Base-by-base conservation (phyloP, 1,140 invertebrate genomes). In the Drosophila trapezifrons region DNA sequence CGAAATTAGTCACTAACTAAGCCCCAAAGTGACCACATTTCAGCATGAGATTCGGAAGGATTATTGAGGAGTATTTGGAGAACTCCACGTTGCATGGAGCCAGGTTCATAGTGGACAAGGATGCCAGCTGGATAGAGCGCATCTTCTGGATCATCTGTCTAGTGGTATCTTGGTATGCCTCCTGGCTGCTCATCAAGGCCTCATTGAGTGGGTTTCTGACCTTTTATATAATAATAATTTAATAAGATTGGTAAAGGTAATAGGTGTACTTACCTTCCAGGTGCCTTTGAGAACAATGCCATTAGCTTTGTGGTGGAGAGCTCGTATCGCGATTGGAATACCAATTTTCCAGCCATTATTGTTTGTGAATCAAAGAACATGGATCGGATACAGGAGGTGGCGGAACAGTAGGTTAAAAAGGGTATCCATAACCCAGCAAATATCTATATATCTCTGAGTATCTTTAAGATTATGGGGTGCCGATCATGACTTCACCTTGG, bases 251-350 rank as follows among this genome's bases (percentile, higher is more conserved):
- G 0, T 1, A 29, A n/a, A 4, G n/a, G n/a, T n/a, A n/a, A n/a
- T n/a, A n/a, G n/a, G n/a, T n/a, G n/a, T 25, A 7, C 27, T 25
- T 12, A 20, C 45, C 43, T 49, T 78, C 55, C 22, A 91, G 91
- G 80, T 43, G 92, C 83, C 46, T 92, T 90, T 66, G 80, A 91
- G 49, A 91, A 92, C 32, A 92, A 91, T 90, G 93, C 95, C 0
- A 94, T 96, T 55, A 95, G 94, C 54, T 96, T 96, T 77, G 95
- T 95, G 7, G 94, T 95, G 15, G 95, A 96, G 67, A 96, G 95
- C 2, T 94, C 93, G 2, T 96, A 95, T 82, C 93, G 95, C 15
- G 93, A 95, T 63, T 96, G 95, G 95, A 91, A 94, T 69, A 95
- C 95, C 0, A 81, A 94, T 25, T 96, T 96, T 65, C 95, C 95